These are phyloP conservation scores for Idaea dimidiata DNA, from an alignment of 2,888 invertebrate genomes.

Conservation along the genomic window DNA sequence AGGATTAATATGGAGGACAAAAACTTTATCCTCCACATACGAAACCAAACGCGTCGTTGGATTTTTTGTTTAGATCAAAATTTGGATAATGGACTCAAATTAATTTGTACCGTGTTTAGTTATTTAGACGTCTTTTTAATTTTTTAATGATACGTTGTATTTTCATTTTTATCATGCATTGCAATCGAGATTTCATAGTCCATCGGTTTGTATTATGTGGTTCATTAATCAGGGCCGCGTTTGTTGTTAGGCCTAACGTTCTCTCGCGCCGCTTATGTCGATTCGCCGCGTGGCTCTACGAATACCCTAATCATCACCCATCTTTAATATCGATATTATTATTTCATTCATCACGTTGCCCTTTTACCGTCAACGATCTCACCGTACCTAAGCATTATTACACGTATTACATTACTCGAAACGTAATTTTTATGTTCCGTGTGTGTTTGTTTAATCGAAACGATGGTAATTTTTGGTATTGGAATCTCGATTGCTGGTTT, in stretches of 20 bases:
- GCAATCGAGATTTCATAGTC: conserved; percentile 50
- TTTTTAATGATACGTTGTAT: conserved; percentile 14
- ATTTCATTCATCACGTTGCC: conserved; percentile 72
- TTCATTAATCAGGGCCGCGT: conserved; percentile 66
- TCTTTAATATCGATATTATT: conserved; percentile 71
- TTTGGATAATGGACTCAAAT: conserved; percentile 56
- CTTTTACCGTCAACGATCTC: conserved; percentile 69
- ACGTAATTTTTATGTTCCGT: conserved; percentile 60
- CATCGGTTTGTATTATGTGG: conserved; percentile 54
- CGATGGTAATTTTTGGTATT: conserved; percentile 59
- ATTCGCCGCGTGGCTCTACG: conserved; percentile 48
- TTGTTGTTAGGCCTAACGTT: conserved; percentile 71
- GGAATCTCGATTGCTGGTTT: conserved; percentile 54
- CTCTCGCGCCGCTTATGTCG: conserved; percentile 57
- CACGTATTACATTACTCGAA: conserved; percentile 71
- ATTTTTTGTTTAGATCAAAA: conserved; percentile 60
- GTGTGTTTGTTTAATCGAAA: conserved; percentile 71
- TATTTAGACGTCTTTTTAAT: conserved; percentile 36
- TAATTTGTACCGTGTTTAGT: conserved; percentile 55
- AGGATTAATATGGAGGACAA: conserved; percentile 78
- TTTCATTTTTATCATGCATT: conserved; percentile 27
- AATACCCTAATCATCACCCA: conserved; percentile 63
- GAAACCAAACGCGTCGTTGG: conserved; percentile 62
- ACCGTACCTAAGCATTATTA: conserved; percentile 72
- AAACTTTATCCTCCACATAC: conserved; percentile 68